Evolutionary conservation across 2,888 invertebrate genomes (phyloP), one percentile per base, ranked within the genome.

Genomic region (Hermaeophaga mercurialis): DNA sequence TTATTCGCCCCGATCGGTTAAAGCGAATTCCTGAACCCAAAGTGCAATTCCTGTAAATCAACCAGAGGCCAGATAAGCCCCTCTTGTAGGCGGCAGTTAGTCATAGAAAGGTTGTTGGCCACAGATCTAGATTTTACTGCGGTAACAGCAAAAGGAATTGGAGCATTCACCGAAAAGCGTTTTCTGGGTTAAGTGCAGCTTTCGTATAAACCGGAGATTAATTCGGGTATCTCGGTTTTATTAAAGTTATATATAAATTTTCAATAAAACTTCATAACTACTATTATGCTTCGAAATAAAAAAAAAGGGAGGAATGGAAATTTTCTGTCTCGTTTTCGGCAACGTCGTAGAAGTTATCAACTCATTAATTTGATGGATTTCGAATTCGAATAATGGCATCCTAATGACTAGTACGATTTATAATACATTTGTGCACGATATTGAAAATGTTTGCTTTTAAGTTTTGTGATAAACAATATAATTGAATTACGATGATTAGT

Each of bases 131-230:
- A 14, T 38, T 38, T 15, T 15, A 15, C 7, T 38, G n/a, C n/a
- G n/a, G n/a, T n/a, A n/a, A n/a, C n/a, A n/a, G n/a, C n/a, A n/a
- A n/a, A n/a, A n/a, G n/a, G n/a, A n/a, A n/a, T n/a, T n/a, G n/a
- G n/a, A n/a, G n/a, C n/a, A n/a, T n/a, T 38, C 17, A 7, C 17
- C 6, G 14, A 17, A 15, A 38, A 12, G 17, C 8, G 38, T 38
- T 38, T 38, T 17, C 38, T 38, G 17, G 38, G 38, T 38, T 38
- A 38, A 38, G 17, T 17, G 15, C 6, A 38, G 38, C 17, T 38
- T 38, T 17, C 2, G 17, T 7, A 38, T 38, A 15, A 38, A 38
- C 15, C 17, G 17, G 11, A 14, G 38, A 15, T 38, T 38, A 31
- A 31, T 31, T 31, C 31, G 3, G 9, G n/a, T n/a, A 31, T 31